Percentiles rank a stretch among this genome's conserved stretches.
Evolutionary conservation across 2,888 invertebrate genomes (phyloP).

Genomic region (Drosophila testacea): DNA sequence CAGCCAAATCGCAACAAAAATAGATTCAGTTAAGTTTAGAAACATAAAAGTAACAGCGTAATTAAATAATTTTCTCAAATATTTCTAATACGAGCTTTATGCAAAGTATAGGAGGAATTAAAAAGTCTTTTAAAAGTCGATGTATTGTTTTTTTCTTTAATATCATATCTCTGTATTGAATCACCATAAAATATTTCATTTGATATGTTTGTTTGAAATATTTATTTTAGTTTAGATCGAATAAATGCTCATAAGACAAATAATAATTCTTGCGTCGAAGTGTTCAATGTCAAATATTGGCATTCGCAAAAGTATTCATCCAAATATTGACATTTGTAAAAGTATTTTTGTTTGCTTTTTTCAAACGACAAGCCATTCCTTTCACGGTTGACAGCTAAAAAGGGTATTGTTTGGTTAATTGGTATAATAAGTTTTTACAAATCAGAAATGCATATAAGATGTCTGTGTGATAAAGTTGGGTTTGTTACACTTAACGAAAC

Average conservation of each 20-base stretch:
- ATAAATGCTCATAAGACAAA: background rate
- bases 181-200: background rate
- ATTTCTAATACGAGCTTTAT: no score
- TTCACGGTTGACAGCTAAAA: background rate
- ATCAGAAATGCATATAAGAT: background rate
- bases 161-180: background rate
- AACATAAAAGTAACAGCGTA: no score
- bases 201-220: background rate
- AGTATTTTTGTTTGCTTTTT: background rate
- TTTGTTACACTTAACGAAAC: background rate
- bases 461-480: no score
- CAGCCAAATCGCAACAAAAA: no score
- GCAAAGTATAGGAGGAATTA: no score
- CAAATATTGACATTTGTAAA: background rate
- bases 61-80: no score
- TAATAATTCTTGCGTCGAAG: background rate
- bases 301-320: background rate
- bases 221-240: background rate
- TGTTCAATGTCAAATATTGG: constrained; percentile 7
- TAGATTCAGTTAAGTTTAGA: no score
- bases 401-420: background rate
- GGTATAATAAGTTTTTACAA: background rate
- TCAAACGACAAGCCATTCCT: background rate
- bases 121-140: no score
- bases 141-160: background rate